Base-by-base conservation (phyloP, 1,140 invertebrate genomes). In the Stenopsyche tienmushanensis region DNA sequence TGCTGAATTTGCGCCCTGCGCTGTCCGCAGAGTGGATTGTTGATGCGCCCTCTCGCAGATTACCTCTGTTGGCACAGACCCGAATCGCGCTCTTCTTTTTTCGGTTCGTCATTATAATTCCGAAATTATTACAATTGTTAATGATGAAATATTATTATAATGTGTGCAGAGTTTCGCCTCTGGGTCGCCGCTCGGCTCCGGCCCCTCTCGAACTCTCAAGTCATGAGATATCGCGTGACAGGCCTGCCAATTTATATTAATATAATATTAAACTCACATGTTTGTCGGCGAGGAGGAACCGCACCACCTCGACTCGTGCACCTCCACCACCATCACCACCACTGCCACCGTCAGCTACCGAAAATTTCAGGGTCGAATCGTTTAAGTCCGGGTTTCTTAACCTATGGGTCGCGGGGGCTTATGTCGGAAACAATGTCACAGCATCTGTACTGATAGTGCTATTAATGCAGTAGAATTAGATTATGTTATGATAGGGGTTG, bases 201-300 rank as follows among this genome's bases (percentile, higher is more conserved):
- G 34, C 34, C n/a, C n/a, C n/a, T 39, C 34, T 8, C 34, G n/a
- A 39, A 39, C 34, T 39, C 34, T 39, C 34, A n/a, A 8, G 50
- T 53, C 50, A 53, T 53, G 50, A 55, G 10, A 42, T 39, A 65
- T 65, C 63, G 63, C 63, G 63, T 65, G 63, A 57, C 63, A 50
- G 24, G 17, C 45, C 24, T 47, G 39, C 63, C 63, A 65, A 65
- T 58, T 65, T 65, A 65, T 58, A 49, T 34, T 39, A 23, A 47
- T 47, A 65, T 20, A 18, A 20, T 25, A 50, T 25, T 42, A 47
- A 42, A 50, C 17, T 58, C 17, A 25, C 45, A 65, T 65, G 63
- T 53, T n/a, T n/a, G n/a, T n/a, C n/a, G n/a, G n/a, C n/a, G n/a
- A n/a, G n/a, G n/a, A n/a, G n/a, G n/a, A n/a, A n/a, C n/a, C n/a